Base-by-base conservation (phyloP, 2,113 vertebrate genomes). In the Pipa parva region DNA sequence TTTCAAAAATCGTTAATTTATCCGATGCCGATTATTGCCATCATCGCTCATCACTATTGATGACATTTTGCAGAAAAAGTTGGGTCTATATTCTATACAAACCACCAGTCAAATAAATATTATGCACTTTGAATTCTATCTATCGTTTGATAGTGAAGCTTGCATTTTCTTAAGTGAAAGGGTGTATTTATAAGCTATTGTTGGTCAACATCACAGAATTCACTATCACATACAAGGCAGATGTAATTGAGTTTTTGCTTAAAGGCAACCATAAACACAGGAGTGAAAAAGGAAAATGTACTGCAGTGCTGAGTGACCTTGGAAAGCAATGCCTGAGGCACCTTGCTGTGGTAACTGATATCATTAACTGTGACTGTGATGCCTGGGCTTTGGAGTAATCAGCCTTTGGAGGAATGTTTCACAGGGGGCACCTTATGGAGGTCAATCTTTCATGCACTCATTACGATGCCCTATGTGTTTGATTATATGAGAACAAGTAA, bases 301-400 rank as follows among this genome's bases (percentile, higher is more conserved):
- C 77, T 72, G 59, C 74, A 66, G 76, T 75, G 79, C 73, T 71
- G 83, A 76, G 75, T 89, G 90, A 90, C 87, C 87, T 91, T 88
- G 82, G 58, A 70, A 80, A 79, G 59, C 2, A 72, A 71, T 71
- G 86, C 87, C 83, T 71, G 48, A 75, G 84, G 85, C 82, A n/a
- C 59, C 20, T 29, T 49, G 46, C 84, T 77, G 73, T 52, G 74
- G 78, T 81, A 68, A 74, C 75, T 74, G 72, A 63, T 79, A 75
- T 82, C 79, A 72, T 78, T 75, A 75, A 11, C 66, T 71, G 62
- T 67, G 64, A 69, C 64, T 76, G 63, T 76, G 74, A 71, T 72
- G 78, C 26, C 25, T 2, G 20, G 66, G 75, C 22, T 75, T 39
- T 61, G 60, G 67, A 78, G 80, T 85, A 81, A 88, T 83, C 80